Evolutionary conservation across 1,140 invertebrate species (phyloP).

Genomic region (Trinorchestia longiramus): DNA sequence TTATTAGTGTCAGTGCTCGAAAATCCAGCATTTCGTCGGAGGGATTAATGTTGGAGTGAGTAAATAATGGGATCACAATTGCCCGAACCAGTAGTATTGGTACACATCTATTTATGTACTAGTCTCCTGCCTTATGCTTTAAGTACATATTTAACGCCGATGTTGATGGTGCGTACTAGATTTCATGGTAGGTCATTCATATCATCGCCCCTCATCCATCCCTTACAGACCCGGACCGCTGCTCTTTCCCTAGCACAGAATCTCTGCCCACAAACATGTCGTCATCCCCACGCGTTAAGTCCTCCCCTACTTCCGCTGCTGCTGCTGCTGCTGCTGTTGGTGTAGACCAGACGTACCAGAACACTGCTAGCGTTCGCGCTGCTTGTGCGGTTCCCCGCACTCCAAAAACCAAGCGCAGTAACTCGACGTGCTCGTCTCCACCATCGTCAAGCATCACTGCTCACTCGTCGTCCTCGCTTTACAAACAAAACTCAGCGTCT

Average conservation of each 20-base stretch:
- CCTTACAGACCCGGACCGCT: constrained; percentile 69
- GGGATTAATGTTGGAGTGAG: no score
- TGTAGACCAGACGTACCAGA: constrained; percentile 62
- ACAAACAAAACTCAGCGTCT: constrained; percentile 61
- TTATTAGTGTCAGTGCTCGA: no score
- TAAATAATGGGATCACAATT: no score
- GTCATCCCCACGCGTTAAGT: constrained; percentile 64
- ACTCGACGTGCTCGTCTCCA: constrained; percentile 15
- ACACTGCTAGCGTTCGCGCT: not conserved
- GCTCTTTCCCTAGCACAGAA: constrained; percentile 70
- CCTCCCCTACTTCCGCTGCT: constrained; percentile 58
- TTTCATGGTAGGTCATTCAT: constrained; percentile 58
- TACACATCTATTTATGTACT: not conserved
- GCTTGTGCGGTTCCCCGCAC: not conserved
- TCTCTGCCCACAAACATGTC: constrained; percentile 69
- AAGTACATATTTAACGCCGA: not conserved
- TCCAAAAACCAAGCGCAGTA: constrained; percentile 27
- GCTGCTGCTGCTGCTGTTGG: constrained; percentile 26
- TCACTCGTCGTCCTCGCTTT: constrained; percentile 21
- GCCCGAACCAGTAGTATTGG: not conserved
- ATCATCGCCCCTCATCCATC: constrained; percentile 22
- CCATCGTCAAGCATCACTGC: not conserved
- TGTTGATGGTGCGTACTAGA: not conserved
- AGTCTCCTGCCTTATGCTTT: not conserved
- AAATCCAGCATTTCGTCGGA: no score